phyloP scores from a whole-genome alignment of 2,113 vertebrate species.

The Notiomystis cincta region DNA sequence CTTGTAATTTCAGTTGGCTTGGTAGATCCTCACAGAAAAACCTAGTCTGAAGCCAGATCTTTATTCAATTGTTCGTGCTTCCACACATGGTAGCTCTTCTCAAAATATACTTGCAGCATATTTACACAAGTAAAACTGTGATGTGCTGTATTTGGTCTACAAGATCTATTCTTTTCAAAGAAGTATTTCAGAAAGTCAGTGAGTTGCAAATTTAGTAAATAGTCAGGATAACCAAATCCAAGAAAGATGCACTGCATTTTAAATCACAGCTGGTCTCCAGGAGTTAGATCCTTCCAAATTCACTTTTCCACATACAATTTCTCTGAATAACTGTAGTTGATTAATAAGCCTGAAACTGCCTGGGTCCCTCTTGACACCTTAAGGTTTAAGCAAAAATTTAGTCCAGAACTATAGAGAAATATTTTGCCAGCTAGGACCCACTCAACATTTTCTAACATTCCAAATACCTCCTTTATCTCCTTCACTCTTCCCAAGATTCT shows the following conservation, averaged over 20 bases:
- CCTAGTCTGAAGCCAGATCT: neutral
- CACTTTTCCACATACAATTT: neutral
- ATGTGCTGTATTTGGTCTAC: neutral
- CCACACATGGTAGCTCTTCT: neutral
- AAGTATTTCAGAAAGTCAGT: neutral
- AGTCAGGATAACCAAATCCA: neutral
- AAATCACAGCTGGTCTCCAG: neutral
- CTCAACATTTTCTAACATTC: neutral
- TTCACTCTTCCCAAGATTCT: neutral
- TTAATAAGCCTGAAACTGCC: neutral
- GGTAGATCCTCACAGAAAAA: neutral
- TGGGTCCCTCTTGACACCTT: neutral
- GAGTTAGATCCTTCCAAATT: neutral
- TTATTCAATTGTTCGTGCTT: neutral
- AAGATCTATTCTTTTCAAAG: neutral
- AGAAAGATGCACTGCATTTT: neutral
- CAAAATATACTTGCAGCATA: neutral
- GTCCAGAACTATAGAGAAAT: neutral
- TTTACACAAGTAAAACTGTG: neutral
- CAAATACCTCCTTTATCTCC: neutral
- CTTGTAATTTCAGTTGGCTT: neutral
- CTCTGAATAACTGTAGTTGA: neutral
- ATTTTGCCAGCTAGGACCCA: neutral
- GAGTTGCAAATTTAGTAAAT: neutral
- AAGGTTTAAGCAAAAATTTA: neutral